Conservation (phyloP, 2,113 vertebrate species). For the Poecile atricapillus region DNA sequence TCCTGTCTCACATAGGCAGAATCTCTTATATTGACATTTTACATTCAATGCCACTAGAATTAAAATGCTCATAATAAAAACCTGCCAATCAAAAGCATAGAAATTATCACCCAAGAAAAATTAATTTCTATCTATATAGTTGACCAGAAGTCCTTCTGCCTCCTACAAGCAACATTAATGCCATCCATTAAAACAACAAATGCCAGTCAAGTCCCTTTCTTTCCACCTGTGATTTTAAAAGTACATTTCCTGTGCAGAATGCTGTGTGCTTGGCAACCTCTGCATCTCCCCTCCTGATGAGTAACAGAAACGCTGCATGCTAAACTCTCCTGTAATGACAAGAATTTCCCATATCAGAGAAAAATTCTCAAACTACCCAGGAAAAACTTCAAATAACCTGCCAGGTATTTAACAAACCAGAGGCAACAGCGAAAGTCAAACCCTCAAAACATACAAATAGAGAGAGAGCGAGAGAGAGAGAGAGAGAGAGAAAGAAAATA, state of each 20-base stretch:
- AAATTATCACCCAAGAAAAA: not conserved
- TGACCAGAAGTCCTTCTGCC: constrained; percentile 1
- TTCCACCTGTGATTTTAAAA: constrained; percentile 49
- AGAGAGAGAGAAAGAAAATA: not conserved
- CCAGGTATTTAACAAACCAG: constrained; percentile 30
- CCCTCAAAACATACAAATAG: not conserved
- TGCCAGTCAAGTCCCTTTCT: not conserved
- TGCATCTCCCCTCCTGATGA: constrained; percentile 42
- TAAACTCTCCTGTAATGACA: constrained; percentile 47
- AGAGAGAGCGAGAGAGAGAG: not conserved
- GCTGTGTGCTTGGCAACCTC: constrained; percentile 56
- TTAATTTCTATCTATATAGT: not conserved
- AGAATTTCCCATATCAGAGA: constrained; percentile 10
- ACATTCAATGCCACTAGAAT: not conserved
- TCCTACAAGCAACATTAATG: not conserved
- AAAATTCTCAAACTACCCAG: constrained; percentile 31
- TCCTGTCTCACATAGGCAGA: not conserved
- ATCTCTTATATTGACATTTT: not conserved
- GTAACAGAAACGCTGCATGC: constrained; percentile 42
- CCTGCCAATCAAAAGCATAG: not conserved
- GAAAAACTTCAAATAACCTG: constrained; percentile 60
- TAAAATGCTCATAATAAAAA: not conserved
- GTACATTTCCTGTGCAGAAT: constrained; percentile 32
- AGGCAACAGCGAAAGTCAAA: constrained; percentile 3
- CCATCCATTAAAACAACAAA: constrained; percentile 2